Percentiles rank a stretch among this genome's conserved stretches.
These are phyloP conservation scores for Molorchus minor DNA, from an alignment of 2,888 invertebrate genomes.

Conservation along the genomic window DNA sequence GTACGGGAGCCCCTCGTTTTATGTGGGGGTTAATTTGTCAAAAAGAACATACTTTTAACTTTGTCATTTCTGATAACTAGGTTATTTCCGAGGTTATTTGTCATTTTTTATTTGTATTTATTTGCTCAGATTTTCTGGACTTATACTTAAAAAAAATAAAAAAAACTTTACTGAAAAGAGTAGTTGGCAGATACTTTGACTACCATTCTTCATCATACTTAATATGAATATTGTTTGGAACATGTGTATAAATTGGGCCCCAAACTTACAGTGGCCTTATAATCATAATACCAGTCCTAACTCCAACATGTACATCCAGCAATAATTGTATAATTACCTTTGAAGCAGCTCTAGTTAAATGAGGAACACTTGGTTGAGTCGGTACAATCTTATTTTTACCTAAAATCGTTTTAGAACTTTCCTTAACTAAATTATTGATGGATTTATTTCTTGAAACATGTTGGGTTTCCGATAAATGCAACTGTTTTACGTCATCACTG, in stretches of 20 bases:
- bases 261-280: no score
- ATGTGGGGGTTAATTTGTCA: no score
- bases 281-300: no score
- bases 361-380: background rate
- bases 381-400: background rate
- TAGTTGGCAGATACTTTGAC: background rate
- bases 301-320: background rate
- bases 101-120: no score
- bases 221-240: background rate
- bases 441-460: background rate
- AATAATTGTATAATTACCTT: conserved; percentile 2
- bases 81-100: no score
- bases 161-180: background rate
- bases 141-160: background rate
- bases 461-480: background rate
- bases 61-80: no score
- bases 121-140: no score
- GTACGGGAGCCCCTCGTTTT: no score
- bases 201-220: background rate
- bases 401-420: background rate
- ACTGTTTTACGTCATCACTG: background rate
- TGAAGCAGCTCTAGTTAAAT: conserved; percentile 6
- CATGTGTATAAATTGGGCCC: background rate
- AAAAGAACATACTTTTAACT: no score
- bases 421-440: background rate